Evolutionary conservation across 2,797 vertebrate genomes (phyloP), one percentile per base, ranked within the genome.

Genomic region (Halcyon chelicuti): DNA sequence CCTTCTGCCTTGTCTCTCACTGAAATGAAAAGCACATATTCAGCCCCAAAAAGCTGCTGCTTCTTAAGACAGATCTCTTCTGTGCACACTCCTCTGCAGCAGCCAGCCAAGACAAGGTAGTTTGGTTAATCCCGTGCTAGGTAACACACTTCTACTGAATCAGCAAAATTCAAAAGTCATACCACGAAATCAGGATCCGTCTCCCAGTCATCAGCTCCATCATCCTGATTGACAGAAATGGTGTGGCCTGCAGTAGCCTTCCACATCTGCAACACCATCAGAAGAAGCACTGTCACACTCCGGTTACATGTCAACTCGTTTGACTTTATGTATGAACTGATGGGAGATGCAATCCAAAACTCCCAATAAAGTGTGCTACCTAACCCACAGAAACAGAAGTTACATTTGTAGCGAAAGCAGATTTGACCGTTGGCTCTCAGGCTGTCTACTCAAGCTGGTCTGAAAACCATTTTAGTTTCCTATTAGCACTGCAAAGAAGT

Each of bases 151-250:
- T 31, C 37, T n/a, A 40, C 26, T 9, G 5, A 63, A 47, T 8
- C 14, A 10, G 17, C 0, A 9, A 31, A 84, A 12, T n/a, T 8
- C 58, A 9, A 11, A 71, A 78, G 58, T 63, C 94, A 5, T 97
- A 99, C 99, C 99, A 99, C 99, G 85, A 99, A 99, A 96, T 99
- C 99, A 0, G 99, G 99, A 97, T 99, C 99, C 0, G 99, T 99
- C 97, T 99, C 99, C 99, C 99, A 99, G 98, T 99, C 99, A 9
- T 99, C 99, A 0, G 97, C 98, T 39, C 97, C 98, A 0, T 99
- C 98, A 1, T 98, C 98, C 33, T 98, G 97, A 23, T 87, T 57
- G 80, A 99, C 89, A 7, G 93, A 98, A 82, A 99, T 96, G 0
- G 98, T 96, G 90, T 99, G 99, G 90, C 99, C 99, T 51, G 98